Evolutionary conservation across 2,888 invertebrate species (phyloP).

Genomic region (Eupithecia subumbrata): DNA sequence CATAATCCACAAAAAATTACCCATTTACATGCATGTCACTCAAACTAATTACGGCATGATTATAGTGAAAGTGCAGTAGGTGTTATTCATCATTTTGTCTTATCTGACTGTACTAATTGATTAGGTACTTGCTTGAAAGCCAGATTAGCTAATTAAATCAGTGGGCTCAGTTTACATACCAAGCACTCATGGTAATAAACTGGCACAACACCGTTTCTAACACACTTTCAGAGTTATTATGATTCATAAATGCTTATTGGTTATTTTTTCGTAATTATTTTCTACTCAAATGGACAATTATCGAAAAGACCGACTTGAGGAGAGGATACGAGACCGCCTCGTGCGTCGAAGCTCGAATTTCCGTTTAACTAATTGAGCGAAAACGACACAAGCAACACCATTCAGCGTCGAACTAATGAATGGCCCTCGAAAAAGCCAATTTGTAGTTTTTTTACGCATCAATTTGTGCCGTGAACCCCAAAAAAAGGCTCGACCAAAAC

Average conservation of each 20-base stretch:
- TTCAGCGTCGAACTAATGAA: constrained; percentile 80
- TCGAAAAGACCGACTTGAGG: constrained; percentile 8
- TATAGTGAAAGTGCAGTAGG: constrained; percentile 42
- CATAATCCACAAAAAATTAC: constrained; percentile 35
- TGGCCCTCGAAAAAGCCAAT: constrained; percentile 80
- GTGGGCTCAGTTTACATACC: not conserved
- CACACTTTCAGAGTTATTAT: not conserved
- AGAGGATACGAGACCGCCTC: constrained; percentile 30
- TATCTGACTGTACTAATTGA: constrained; percentile 28
- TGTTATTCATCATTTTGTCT: constrained; percentile 31
- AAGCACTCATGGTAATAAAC: not conserved
- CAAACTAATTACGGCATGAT: constrained; percentile 29
- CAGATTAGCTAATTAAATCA: constrained; percentile 11
- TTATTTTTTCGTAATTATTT: not conserved
- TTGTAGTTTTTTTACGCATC: constrained; percentile 84
- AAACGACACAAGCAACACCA: constrained; percentile 80
- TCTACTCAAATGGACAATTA: constrained; percentile 10
- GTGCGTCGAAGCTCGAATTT: constrained; percentile 63
- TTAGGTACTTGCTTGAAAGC: constrained; percentile 30
- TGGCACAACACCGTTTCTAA: not conserved
- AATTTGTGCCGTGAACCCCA: constrained; percentile 83
- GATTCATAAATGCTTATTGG: not conserved
- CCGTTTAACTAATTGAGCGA: constrained; percentile 84
- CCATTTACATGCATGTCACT: constrained; percentile 32
- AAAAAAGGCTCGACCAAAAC: constrained; percentile 81